phyloP scores from a whole-genome alignment of 2,113 vertebrate species.

The Strix uralensis region DNA sequence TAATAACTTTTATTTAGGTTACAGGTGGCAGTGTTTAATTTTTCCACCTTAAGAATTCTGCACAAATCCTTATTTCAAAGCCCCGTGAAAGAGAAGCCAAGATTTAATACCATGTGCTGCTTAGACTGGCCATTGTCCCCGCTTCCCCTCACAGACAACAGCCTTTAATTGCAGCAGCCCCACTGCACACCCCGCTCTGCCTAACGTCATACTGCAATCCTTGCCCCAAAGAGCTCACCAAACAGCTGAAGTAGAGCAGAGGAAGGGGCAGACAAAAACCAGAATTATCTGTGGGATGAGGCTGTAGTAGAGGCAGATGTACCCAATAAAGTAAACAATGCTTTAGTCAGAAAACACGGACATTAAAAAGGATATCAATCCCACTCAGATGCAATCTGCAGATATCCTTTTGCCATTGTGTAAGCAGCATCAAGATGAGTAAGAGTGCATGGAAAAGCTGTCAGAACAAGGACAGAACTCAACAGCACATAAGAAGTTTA shows the following conservation, averaged over 20 bases:
- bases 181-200: not conserved
- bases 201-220: not conserved
- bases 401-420: not conserved
- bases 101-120: not conserved
- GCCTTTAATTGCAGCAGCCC: not conserved
- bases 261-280: not conserved
- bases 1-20: not conserved
- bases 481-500: not conserved
- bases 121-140: not conserved
- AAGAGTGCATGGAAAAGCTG: not conserved
- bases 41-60: not conserved
- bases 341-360: not conserved
- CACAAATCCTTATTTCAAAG: not conserved
- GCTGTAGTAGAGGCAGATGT: not conserved
- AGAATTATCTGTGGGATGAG: not conserved
- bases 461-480: not conserved
- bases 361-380: not conserved
- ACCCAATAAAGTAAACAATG: not conserved
- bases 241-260: not conserved
- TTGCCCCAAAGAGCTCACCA: not conserved
- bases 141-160: not conserved
- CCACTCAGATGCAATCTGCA: not conserved
- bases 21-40: not conserved
- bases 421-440: not conserved
- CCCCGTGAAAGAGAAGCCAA: accelerated